phyloP scores from a whole-genome alignment of 2,888 invertebrate species.

The Zygogramma bicolorata region DNA sequence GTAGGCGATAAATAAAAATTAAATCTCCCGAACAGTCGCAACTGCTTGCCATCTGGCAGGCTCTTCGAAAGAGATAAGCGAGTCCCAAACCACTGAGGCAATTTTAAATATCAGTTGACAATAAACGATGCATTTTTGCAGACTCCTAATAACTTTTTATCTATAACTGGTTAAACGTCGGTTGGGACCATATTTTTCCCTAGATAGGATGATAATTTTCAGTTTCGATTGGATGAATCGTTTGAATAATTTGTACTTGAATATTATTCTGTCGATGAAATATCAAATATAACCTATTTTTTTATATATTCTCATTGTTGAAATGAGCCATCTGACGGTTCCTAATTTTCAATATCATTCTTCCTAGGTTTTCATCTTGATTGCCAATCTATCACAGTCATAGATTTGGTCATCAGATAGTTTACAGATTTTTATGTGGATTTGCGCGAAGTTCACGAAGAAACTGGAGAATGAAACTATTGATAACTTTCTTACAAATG shows the following conservation, averaged over 20 bases:
- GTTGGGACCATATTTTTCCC: slow-evolving; percentile 23
- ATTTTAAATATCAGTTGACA: slow-evolving; percentile 49
- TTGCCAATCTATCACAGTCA: too few relatives aligned
- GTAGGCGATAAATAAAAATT: slow-evolving; percentile 36
- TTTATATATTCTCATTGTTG: too few relatives aligned
- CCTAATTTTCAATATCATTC: too few relatives aligned
- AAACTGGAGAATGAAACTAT: too few relatives aligned
- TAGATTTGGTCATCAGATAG: too few relatives aligned
- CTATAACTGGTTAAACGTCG: slow-evolving; percentile 20
- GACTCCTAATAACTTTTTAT: slow-evolving; percentile 42
- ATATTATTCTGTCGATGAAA: too few relatives aligned
- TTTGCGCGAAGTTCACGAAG: too few relatives aligned
- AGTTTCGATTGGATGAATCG: not conserved
- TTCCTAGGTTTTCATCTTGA: too few relatives aligned
- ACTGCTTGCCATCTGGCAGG: slow-evolving; percentile 39
- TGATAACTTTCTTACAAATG: too few relatives aligned
- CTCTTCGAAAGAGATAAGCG: slow-evolving; percentile 40
- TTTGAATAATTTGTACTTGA: not conserved
- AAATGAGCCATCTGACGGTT: too few relatives aligned
- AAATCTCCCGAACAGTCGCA: slow-evolving; percentile 27
- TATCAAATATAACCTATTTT: too few relatives aligned
- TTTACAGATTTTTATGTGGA: too few relatives aligned
- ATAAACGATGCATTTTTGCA: slow-evolving; percentile 43
- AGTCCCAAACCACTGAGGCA: slow-evolving; percentile 47
- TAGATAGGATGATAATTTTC: not conserved